Percentiles rank a stretch among this genome's conserved stretches.
Conservation (phyloP, 2,113 vertebrate genomes). For the Peucedramus taeniatus region DNA sequence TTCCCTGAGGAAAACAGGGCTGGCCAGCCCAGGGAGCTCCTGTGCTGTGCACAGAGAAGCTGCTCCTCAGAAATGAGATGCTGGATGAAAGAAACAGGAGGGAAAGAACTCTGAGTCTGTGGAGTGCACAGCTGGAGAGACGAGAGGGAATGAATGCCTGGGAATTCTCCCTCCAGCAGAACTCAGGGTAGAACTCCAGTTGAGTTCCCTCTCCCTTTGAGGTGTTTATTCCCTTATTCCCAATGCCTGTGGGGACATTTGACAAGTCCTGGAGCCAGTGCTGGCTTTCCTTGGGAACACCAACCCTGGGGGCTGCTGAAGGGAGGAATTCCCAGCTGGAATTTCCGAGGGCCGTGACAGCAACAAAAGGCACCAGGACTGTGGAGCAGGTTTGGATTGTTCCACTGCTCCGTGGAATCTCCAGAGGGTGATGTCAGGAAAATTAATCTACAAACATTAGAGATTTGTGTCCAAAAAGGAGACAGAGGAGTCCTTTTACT, state of each 20-base stretch:
- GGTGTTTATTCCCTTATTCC: not conserved
- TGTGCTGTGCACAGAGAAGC: not conserved
- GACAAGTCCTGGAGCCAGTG: not conserved
- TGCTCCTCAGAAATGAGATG: not conserved
- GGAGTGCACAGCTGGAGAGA: not conserved
- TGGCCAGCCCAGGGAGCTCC: not conserved
- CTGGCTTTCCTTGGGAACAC: not conserved
- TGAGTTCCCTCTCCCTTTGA: not conserved
- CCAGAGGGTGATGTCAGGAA: too few relatives aligned
- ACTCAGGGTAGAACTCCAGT: not conserved
- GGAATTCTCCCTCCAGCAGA: not conserved
- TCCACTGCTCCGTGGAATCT: not conserved
- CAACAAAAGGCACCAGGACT: not conserved
- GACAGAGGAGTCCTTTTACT: too few relatives aligned
- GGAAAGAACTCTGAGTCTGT: not conserved
- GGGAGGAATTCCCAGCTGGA: not conserved
- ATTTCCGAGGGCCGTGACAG: not conserved
- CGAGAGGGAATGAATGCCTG: not conserved
- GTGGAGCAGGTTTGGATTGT: not conserved
- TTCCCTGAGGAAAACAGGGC: conserved; percentile 25
- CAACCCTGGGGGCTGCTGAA: not conserved
- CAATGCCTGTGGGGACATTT: not conserved
- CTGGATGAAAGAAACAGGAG: not conserved
- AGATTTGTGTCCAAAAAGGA: too few relatives aligned
- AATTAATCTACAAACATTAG: too few relatives aligned